Evolutionary conservation across 92 coral and sea anemone genomes (phyloP).

Genomic region (Pocillopora meandrina): DNA sequence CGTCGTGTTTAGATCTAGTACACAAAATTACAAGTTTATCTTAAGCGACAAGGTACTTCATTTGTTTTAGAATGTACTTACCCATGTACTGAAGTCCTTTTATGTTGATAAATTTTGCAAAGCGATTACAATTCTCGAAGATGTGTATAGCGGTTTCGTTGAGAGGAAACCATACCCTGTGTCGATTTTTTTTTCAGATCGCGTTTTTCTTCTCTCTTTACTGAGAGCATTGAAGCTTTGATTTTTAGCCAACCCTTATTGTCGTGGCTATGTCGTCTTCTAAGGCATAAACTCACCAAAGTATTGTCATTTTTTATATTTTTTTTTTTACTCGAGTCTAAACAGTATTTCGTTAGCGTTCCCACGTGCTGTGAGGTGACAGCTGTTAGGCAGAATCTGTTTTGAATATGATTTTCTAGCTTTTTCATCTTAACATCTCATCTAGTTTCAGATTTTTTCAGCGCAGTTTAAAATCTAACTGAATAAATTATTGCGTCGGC

Average conservation of each 20-base stretch:
- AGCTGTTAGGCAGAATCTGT: neutral
- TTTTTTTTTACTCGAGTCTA: neutral
- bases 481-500: too few species aligned
- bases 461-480: too few species aligned
- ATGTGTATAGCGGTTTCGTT: neutral
- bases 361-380: conserved; percentile 6
- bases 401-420: conserved; percentile 2
- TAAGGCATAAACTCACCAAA: neutral
- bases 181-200: neutral
- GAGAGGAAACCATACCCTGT: neutral
- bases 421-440: neutral
- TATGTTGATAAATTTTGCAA: neutral
- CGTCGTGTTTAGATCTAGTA: neutral
- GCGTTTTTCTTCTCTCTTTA: neutral
- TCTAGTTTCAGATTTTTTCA: too few species aligned
- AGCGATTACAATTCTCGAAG: neutral
- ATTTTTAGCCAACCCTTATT: neutral
- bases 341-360: neutral
- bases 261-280: neutral
- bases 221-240: neutral
- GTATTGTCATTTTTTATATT: neutral
- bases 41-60: neutral
- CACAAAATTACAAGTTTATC: neutral
- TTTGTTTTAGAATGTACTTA: neutral
- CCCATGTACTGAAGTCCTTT: neutral